Evolutionary conservation across 1,140 invertebrate genomes (phyloP).

Genomic region (Ridgeia piscesae): DNA sequence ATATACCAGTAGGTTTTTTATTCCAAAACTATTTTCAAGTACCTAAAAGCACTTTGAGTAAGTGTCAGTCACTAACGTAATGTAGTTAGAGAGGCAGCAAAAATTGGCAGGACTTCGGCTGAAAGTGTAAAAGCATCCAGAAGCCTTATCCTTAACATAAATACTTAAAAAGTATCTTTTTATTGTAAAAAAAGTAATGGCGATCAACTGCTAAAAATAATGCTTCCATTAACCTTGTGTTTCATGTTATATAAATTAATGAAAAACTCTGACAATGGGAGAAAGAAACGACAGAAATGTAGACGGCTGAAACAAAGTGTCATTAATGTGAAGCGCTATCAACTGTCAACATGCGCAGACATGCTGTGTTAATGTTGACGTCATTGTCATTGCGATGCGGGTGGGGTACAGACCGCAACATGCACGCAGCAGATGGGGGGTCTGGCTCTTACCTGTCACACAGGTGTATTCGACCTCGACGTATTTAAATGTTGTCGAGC

Average conservation of each 20-base stretch:
- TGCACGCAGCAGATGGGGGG: not conserved
- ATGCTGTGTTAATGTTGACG: not conserved
- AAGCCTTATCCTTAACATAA: too few species aligned
- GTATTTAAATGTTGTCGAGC: conserved; percentile 91
- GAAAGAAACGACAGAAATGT: not conserved
- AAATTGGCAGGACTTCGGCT: too few species aligned
- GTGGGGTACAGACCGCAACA: not conserved
- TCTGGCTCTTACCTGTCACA: not conserved
- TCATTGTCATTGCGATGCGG: conserved; percentile 9
- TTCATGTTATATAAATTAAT: not conserved
- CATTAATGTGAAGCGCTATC: not conserved
- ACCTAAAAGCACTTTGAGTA: too few species aligned
- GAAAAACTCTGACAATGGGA: not conserved
- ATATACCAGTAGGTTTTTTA: too few species aligned
- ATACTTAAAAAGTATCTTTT: too few species aligned
- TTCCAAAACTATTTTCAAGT: too few species aligned
- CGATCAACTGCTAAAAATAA: too few species aligned
- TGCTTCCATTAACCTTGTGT: not conserved
- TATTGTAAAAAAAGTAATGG: too few species aligned
- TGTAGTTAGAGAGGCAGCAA: too few species aligned
- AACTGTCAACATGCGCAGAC: not conserved
- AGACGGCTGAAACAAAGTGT: not conserved
- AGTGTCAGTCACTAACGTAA: too few species aligned
- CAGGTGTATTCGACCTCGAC: conserved; percentile 93
- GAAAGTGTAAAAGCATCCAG: too few species aligned